Percentiles rank a stretch among this genome's conserved stretches.
Evolutionary conservation across 2,113 vertebrate genomes (phyloP).

Genomic region (Drymodes brunneopygia): DNA sequence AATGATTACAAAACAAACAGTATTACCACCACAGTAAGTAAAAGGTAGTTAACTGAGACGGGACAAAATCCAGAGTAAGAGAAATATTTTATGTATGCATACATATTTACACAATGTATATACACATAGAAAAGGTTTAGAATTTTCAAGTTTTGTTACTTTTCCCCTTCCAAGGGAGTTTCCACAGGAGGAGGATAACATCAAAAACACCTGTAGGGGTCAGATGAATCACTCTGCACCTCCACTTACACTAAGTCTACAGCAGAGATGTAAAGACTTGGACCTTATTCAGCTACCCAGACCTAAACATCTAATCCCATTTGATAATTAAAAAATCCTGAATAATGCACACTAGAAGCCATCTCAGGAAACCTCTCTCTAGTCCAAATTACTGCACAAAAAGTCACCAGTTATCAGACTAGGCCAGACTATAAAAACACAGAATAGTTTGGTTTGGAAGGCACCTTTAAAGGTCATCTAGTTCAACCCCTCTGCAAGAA

Average conservation of each 20-base stretch:
- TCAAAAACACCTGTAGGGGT: neutral
- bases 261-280: neutral
- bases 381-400: neutral
- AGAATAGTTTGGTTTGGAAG: neutral
- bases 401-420: neutral
- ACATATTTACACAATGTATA: neutral
- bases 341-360: neutral
- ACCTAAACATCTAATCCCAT: neutral
- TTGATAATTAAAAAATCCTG: neutral
- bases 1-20: neutral
- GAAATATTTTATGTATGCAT: neutral
- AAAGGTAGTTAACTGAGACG: neutral
- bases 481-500: neutral
- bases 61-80: neutral
- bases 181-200: neutral
- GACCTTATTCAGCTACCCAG: neutral
- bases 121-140: neutral
- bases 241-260: neutral
- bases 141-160: neutral
- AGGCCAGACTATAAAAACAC: neutral
- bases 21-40: neutral
- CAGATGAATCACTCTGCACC: neutral
- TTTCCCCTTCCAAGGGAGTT: neutral
- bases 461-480: neutral
- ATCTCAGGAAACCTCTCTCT: neutral